phyloP scores from a whole-genome alignment of 2,797 vertebrate species.

The Gambelia wislizenii region DNA sequence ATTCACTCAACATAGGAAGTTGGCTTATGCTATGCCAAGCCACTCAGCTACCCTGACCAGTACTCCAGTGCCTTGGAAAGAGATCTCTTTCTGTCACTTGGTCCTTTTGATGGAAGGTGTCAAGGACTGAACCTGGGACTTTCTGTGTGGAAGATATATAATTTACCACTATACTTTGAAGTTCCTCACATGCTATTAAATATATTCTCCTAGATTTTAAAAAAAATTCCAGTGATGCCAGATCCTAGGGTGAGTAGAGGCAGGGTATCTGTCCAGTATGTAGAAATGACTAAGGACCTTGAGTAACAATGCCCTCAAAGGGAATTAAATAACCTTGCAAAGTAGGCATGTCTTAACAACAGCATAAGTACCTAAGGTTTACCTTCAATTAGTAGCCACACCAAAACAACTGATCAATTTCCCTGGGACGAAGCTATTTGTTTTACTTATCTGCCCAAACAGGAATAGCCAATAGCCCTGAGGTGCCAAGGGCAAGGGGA shows the following conservation, averaged over 20 bases:
- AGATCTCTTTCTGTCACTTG: background rate
- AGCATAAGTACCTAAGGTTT: background rate
- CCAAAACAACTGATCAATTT: constrained; percentile 19
- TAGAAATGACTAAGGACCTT: background rate
- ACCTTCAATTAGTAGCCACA: constrained; percentile 2
- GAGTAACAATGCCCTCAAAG: background rate
- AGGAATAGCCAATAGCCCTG: background rate
- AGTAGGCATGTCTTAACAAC: background rate
- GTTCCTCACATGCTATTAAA: background rate
- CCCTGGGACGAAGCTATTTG: background rate
- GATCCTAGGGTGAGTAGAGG: background rate
- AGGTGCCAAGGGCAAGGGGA: background rate
- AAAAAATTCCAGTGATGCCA: background rate
- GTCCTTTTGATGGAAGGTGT: background rate
- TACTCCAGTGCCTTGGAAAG: background rate
- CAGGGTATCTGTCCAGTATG: background rate
- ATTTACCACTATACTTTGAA: background rate
- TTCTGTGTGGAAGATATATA: background rate
- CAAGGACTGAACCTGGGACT: background rate
- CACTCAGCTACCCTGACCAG: too few species aligned
- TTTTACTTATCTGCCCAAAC: constrained; percentile 18
- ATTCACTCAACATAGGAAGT: background rate
- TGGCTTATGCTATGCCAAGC: background rate
- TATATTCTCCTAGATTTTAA: background rate
- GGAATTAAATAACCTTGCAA: background rate